Percentiles rank a stretch among this genome's conserved stretches.
These are phyloP conservation scores for Cynaeus angustus DNA, from an alignment of 2,888 invertebrate species.

Conservation along the genomic window DNA sequence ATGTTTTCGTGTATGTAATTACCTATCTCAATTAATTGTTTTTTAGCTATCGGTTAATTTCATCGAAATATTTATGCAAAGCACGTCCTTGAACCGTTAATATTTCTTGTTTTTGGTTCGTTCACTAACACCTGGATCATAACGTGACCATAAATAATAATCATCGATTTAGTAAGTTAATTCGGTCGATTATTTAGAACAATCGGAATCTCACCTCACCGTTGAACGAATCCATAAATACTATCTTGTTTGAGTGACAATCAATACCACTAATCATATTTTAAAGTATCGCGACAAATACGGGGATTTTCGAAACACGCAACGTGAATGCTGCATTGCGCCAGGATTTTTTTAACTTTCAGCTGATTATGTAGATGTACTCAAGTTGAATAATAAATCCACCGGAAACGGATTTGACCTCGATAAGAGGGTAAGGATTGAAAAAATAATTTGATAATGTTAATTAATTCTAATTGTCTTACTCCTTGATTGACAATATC, in stretches of 20 bases:
- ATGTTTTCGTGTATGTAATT: constrained; percentile 34
- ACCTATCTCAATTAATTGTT: constrained; percentile 23
- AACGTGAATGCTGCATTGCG: not conserved
- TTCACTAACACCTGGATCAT: constrained; percentile 32
- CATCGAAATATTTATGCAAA: constrained; percentile 33
- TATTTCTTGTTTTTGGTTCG: constrained; percentile 29
- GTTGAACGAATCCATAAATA: too few relatives aligned
- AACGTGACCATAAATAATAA: too few relatives aligned
- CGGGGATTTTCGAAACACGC: too few relatives aligned
- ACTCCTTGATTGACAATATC: not conserved
- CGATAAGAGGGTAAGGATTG: not conserved
- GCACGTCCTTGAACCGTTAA: constrained; percentile 31
- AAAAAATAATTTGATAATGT: not conserved
- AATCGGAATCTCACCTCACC: too few relatives aligned
- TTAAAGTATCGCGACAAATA: too few relatives aligned
- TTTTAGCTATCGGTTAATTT: constrained; percentile 18
- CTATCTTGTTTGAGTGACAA: too few relatives aligned
- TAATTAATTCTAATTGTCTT: not conserved
- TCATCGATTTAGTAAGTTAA: too few relatives aligned
- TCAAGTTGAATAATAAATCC: constrained; percentile 3
- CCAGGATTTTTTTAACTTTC: constrained; percentile 1
- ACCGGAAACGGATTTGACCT: constrained; percentile 21
- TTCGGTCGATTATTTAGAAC: too few relatives aligned
- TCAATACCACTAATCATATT: too few relatives aligned
- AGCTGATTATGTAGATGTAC: not conserved